phyloP scores from a whole-genome alignment of 1,140 invertebrate species.

The Scylla paramamosain region DNA sequence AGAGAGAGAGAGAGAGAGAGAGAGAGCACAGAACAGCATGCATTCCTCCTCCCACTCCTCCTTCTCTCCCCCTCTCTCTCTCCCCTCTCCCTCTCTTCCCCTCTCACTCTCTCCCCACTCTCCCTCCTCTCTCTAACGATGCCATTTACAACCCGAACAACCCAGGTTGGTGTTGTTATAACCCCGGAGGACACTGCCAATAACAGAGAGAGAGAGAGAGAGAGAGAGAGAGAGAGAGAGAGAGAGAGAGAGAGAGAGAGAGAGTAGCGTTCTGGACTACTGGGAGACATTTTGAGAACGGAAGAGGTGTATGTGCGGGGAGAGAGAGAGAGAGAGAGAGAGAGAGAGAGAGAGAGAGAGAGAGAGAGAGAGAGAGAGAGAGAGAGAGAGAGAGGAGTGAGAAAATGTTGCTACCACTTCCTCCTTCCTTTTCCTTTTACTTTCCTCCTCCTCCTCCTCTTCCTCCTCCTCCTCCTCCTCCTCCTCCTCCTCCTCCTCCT shows the following conservation, averaged over 20 bases:
- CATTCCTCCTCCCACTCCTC: no score
- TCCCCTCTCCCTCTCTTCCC: no score
- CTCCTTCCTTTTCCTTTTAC: not conserved
- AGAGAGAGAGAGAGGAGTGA: conserved; percentile 7
- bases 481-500: no score
- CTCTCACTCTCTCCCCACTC: no score
- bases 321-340: not conserved
- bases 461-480: no score
- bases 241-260: conserved; percentile 15
- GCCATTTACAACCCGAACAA: not conserved
- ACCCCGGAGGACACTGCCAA: not conserved
- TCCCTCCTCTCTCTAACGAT: no score
- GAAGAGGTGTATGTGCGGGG: not conserved
- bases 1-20: no score
- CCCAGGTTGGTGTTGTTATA: not conserved
- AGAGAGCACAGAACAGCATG: no score
- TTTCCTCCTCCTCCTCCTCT: not conserved
- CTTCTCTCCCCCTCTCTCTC: no score
- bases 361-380: conserved; percentile 17
- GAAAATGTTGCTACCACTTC: not conserved
- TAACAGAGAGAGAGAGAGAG: not conserved
- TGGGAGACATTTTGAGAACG: not conserved
- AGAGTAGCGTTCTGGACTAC: not conserved
- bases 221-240: not conserved
- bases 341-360: not conserved